Percentiles rank a stretch among this genome's conserved stretches.
phyloP scores from a whole-genome alignment of 1,140 invertebrate species.

The Zaprionus nigranus region DNA sequence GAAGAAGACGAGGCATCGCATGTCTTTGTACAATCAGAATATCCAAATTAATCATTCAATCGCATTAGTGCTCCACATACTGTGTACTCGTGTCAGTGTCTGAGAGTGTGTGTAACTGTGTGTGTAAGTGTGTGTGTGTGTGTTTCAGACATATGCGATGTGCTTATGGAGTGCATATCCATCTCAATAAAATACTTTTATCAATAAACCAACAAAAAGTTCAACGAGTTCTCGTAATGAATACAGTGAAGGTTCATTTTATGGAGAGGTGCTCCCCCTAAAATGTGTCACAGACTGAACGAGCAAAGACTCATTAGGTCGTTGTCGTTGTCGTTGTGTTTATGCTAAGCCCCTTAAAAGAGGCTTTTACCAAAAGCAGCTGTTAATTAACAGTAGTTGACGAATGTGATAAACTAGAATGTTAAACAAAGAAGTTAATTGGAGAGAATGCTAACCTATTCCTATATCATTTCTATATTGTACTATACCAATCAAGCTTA shows the following conservation, averaged over 20 bases:
- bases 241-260: not conserved
- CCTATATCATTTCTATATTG: no score
- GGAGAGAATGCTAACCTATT: not conserved
- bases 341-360: not conserved
- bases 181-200: conserved; percentile 34
- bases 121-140: not conserved
- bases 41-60: conserved; percentile 68
- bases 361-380: not conserved
- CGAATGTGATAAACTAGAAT: not conserved
- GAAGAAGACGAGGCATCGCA: conserved; percentile 50
- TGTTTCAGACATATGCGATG: conserved; percentile 3
- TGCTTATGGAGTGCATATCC: conserved; percentile 33
- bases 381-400: not conserved
- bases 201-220: conserved; percentile 35
- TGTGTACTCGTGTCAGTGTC: conserved; percentile 1
- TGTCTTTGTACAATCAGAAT: conserved; percentile 61
- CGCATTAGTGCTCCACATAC: conserved; percentile 39
- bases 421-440: not conserved
- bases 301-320: no score
- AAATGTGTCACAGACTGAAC: not conserved
- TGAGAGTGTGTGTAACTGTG: not conserved
- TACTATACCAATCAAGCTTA: not conserved
- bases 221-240: conserved; percentile 16
- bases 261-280: not conserved
- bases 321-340: not conserved